A percentile compares a stretch with the other conserved stretches of the same genome.
These are phyloP conservation scores for Plodia interpunctella DNA, from an alignment of 1,140 invertebrate species.

Conservation along the genomic window DNA sequence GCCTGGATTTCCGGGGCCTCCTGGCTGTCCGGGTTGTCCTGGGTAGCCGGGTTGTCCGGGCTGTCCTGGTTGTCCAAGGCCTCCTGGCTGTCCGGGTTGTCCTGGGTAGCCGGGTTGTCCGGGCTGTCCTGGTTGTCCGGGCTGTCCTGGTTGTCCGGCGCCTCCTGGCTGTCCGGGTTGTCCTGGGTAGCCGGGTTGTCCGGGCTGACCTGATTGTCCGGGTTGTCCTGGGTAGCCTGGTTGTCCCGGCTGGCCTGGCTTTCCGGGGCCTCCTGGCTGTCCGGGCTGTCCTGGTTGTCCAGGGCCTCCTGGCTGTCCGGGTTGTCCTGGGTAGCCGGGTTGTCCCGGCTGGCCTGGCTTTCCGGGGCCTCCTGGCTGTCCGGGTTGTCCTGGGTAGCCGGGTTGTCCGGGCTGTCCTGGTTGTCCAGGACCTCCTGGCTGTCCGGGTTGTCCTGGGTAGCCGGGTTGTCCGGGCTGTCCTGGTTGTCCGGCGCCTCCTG, in stretches of 20 bases:
- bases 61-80: slow-evolving; percentile 19
- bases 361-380: slow-evolving; percentile 23
- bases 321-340: slow-evolving; percentile 8
- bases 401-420: slow-evolving; percentile 24
- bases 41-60: slow-evolving; percentile 23
- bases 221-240: slow-evolving; percentile 10
- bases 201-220: slow-evolving; percentile 13
- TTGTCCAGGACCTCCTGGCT: slow-evolving; percentile 12
- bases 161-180: slow-evolving; percentile 12
- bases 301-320: slow-evolving; percentile 13
- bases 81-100: slow-evolving; percentile 18
- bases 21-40: slow-evolving; percentile 27
- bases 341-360: slow-evolving; percentile 27
- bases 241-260: slow-evolving; percentile 11
- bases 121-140: slow-evolving; percentile 30
- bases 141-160: slow-evolving; percentile 25
- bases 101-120: slow-evolving; percentile 34
- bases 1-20: slow-evolving; percentile 14
- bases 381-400: slow-evolving; percentile 19
- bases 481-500: slow-evolving; percentile 17
- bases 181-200: slow-evolving; percentile 11
- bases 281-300: slow-evolving; percentile 22
- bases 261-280: slow-evolving; percentile 21
- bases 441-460: slow-evolving; percentile 16
- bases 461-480: slow-evolving; percentile 19